phyloP scores from a whole-genome alignment of 2,888 invertebrate genomes.

The Poecilobothrus nobilitatus region DNA sequence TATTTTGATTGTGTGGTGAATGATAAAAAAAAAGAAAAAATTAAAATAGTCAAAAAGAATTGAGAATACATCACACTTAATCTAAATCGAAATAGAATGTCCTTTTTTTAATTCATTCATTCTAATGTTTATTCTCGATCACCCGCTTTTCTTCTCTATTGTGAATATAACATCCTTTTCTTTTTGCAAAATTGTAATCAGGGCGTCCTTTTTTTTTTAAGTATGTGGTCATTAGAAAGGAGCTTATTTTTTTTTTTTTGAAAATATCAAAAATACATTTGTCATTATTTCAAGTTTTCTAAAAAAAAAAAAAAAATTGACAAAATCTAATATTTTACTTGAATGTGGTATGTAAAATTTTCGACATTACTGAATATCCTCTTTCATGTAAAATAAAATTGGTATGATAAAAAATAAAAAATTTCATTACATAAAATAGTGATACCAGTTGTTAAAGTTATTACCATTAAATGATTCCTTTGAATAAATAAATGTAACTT shows the following conservation, averaged over 20 bases:
- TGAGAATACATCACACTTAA: constrained; percentile 4
- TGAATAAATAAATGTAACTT: too few species aligned
- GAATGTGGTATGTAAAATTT: neutral
- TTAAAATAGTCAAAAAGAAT: neutral
- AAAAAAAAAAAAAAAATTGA: too few species aligned
- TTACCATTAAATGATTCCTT: too few species aligned
- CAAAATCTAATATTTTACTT: neutral
- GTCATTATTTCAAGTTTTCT: neutral
- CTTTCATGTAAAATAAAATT: neutral
- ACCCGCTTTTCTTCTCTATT: too few species aligned
- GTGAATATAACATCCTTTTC: too few species aligned
- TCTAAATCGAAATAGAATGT: neutral
- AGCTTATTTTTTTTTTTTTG: neutral
- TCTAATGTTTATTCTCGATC: neutral
- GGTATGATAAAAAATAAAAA: too few species aligned
- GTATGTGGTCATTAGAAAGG: neutral
- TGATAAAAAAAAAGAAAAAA: neutral
- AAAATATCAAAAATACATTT: neutral
- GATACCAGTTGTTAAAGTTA: too few species aligned
- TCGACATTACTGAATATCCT: neutral
- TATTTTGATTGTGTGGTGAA: neutral
- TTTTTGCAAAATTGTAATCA: too few species aligned
- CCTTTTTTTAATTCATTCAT: neutral
- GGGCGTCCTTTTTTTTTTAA: too few species aligned
- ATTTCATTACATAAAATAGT: too few species aligned